Evolutionary conservation across 2,888 invertebrate genomes (phyloP), one percentile per base, ranked within the genome.

Genomic region (Quadroppia sp.): DNA sequence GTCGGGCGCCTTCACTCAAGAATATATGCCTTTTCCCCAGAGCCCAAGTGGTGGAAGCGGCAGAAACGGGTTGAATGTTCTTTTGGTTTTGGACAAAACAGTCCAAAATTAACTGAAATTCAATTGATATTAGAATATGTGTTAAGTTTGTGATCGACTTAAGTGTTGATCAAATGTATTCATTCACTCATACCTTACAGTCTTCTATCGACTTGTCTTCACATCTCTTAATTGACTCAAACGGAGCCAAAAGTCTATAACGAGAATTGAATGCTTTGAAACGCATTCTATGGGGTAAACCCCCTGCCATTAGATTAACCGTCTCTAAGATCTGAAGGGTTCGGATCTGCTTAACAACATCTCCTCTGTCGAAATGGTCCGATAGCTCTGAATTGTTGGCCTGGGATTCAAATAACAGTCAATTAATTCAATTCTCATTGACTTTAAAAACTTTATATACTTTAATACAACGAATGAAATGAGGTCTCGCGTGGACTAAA

Each of bases 291-390:
- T 96, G 95, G 32, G 95, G 95, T 83, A 91, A 94, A 11, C 94
- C 94, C 80, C 91, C 91, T 17, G 94, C 93, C 94, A 95, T 95
- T 76, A 96, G 85, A 82, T 94, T 94, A 23, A 94, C 93, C 56
- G 95, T 95, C 84, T 96, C 95, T 72, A 95, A 84, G n/a, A 94
- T 89, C 83, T 91, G 90, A 71, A 95, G 86, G 0, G 94, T 92
- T 64, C 94, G 87, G 76, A 95, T 90, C 86, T 96, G 95, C 71
- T 89, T 87, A 80, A 92, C 90, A 32, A 95, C 91, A 1, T 89
- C 87, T 75, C 88, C 87, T 61, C 92, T 87, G 82, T 95, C 94
- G 82, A 94, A 92, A 77, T 89, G 86, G 81, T 89, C 89, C n/a
- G 90, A 87, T 72, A 88, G 88, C 83, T 94, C 93, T 40, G 87